Base-by-base conservation (phyloP, 2,113 vertebrate genomes). In the Shinisaurus crocodilurus region DNA sequence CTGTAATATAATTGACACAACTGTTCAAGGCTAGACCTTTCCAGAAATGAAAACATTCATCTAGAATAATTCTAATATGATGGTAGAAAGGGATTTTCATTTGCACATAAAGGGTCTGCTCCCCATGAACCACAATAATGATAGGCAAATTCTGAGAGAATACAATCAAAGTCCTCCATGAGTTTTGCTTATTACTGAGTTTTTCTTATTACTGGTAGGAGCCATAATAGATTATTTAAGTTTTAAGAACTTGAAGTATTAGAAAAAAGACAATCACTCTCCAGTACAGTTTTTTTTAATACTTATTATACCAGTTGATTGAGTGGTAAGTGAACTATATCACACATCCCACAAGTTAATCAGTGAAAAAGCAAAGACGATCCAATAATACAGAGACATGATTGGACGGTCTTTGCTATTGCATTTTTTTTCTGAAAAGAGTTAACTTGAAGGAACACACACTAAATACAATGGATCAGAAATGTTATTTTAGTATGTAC, bases 381-480 rank as follows among this genome's bases (percentile, higher is more conserved):
- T 37, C 37, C 6, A 75, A n/a, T 54, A 86, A 86, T 60, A 76
- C n/a, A 76, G 54, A 60, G 23, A 16, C 37, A 32, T 20, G 12
- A 76, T 32, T 63, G 3, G 29, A 86, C 40, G 76, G 89, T 43
- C 1, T 2, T 79, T 34, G 40, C 20, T 34, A 34, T 23, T 83
- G 3, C 72, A 85, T 43, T 85, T 87, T 85, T 87, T 85, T 87
- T 76, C 1, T 77, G 18, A 90, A 82, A 87, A 70, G 2, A 6
- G 23, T 91, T 80, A 34, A 0, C 0, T 94, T 67, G 87, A 75
- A 79, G 88, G 40, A 75, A n/a, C 84, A 92, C 88, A 86, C 20
- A 29, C 79, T 45, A 83, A 81, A 80, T 60, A 43, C 54, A 60
- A 74, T 43, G 29, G 25, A 50, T 25, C 50, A n/a, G 82, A 90